Percentiles rank a stretch among this genome's conserved stretches.
Conservation (phyloP, 1,140 invertebrate species). For the Cryptotermes secundus region DNA sequence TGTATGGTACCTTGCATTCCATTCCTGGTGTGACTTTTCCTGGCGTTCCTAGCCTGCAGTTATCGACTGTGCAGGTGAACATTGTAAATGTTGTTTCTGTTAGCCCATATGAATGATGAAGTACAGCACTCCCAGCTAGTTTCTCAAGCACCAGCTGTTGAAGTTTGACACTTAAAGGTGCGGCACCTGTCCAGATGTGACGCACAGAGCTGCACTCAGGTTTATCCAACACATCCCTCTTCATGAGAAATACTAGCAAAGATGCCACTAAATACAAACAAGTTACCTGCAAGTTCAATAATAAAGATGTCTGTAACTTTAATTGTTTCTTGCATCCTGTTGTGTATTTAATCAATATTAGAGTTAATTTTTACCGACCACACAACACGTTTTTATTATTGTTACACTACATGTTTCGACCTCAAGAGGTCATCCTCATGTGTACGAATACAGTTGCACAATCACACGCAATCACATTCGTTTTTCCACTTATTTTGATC, state of each 20-base stretch:
- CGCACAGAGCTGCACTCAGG: neutral
- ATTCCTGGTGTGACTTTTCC: conserved; percentile 30
- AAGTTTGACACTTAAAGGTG: conserved; percentile 22
- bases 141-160: conserved; percentile 21
- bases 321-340: too few relatives aligned
- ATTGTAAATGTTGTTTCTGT: conserved; percentile 36
- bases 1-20: conserved; percentile 27
- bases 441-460: too few relatives aligned
- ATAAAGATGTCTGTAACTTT: too few relatives aligned
- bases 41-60: conserved; percentile 26
- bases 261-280: conserved; percentile 35
- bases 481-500: too few relatives aligned
- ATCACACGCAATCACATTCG: too few relatives aligned
- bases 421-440: too few relatives aligned
- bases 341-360: too few relatives aligned
- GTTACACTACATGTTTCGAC: too few relatives aligned
- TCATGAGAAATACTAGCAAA: conserved; percentile 28
- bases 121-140: conserved; percentile 12
- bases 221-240: conserved; percentile 13
- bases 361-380: too few relatives aligned
- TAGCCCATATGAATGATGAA: conserved; percentile 32
- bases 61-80: conserved; percentile 4
- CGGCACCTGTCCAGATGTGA: conserved; percentile 29
- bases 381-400: too few relatives aligned
- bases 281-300: conserved; percentile 17